phyloP scores from a whole-genome alignment of 2,797 vertebrate species.

The Oreortyx pictus region DNA sequence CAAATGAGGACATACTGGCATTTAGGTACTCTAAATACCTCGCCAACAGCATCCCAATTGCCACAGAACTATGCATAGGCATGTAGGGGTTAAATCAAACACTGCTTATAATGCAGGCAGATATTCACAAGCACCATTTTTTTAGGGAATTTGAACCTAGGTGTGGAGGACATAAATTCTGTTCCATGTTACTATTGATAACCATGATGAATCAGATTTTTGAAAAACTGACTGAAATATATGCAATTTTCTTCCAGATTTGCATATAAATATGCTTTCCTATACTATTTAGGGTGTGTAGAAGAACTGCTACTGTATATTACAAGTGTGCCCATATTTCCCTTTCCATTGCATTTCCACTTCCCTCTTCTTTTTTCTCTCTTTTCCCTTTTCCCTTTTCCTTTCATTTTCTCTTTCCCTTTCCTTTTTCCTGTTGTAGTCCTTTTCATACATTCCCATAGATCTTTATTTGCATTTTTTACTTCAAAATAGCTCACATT shows the following conservation, averaged over 20 bases:
- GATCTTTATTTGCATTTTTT: not conserved
- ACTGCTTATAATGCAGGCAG: not conserved
- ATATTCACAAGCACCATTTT: not conserved
- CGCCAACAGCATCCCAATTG: not conserved
- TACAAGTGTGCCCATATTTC: not conserved
- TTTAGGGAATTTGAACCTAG: not conserved
- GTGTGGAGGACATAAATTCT: not conserved
- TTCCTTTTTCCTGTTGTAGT: not conserved
- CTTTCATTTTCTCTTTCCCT: not conserved
- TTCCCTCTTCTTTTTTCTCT: fast-evolving
- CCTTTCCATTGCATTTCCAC: fast-evolving
- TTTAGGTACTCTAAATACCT: not conserved
- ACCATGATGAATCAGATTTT: not conserved
- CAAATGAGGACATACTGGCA: not conserved
- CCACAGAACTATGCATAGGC: not conserved
- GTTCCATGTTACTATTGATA: not conserved
- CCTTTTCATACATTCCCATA: not conserved
- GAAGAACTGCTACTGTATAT: not conserved
- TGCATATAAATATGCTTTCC: not conserved
- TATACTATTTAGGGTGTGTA: not conserved
- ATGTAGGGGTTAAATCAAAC: not conserved
- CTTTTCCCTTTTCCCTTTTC: not conserved
- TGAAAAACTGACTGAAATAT: not conserved
- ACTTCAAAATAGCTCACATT: not conserved
- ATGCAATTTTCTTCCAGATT: not conserved